Conservation (phyloP, 2,113 vertebrate genomes). For the Isichthys henryi region DNA sequence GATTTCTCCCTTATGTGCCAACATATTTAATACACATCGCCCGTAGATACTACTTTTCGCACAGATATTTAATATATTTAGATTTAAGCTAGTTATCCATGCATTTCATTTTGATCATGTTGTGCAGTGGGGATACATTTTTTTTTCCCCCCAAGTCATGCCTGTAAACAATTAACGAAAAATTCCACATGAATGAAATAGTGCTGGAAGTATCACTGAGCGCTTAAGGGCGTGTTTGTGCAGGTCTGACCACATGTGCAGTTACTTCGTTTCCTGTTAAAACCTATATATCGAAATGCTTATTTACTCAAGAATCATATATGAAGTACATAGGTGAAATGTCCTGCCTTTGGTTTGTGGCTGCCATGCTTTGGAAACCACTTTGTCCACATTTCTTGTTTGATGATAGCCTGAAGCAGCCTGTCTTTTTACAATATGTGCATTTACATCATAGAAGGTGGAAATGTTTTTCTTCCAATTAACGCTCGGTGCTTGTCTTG, state of each 20-base stretch:
- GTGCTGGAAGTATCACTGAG: neutral
- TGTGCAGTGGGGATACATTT: neutral
- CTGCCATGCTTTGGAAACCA: neutral
- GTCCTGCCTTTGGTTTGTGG: neutral
- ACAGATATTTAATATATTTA: neutral
- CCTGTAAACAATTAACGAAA: neutral
- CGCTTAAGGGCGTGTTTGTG: neutral
- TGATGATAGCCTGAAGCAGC: neutral
- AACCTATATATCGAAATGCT: neutral
- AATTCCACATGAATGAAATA: neutral
- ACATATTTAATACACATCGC: neutral
- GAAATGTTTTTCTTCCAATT: constrained; percentile 30
- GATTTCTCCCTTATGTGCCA: neutral
- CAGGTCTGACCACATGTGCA: neutral
- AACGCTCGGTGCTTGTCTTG: constrained; percentile 40
- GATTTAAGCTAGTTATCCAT: neutral
- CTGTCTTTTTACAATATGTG: neutral
- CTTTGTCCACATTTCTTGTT: neutral
- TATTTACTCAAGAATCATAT: neutral
- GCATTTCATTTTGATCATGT: neutral
- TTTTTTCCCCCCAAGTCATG: neutral
- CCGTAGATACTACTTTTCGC: neutral
- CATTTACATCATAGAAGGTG: neutral
- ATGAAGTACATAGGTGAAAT: neutral
- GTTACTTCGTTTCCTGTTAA: neutral